Evolutionary conservation across 2,797 vertebrate genomes (phyloP), one percentile per base, ranked within the genome.

Genomic region (Kryptopterus vitreolus): DNA sequence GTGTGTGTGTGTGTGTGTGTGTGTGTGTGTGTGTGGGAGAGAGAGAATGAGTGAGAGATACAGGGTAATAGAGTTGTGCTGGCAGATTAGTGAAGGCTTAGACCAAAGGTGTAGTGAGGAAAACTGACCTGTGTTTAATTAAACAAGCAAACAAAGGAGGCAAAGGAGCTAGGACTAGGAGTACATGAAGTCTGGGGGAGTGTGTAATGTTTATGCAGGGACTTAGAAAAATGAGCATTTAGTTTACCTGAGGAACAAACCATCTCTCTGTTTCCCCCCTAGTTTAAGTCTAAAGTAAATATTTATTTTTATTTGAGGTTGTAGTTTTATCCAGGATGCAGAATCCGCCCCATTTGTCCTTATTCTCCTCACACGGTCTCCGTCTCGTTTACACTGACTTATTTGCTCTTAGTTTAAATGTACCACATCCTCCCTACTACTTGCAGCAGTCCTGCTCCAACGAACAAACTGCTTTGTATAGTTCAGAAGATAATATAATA

Each of bases 91-190:
- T 83, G 77, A 81, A 83, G 79, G 83, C 79, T 81, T 61, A 68
- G 77, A 76, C 68, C 79, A 82, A 57, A 78, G 69, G 79, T 83
- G 74, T 81, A 58, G 65, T 52, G 74, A 80, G 52, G 59, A 85
- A 81, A 81, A 78, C 78, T 84, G 83, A 80, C 81, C 85, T 48
- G 79, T 58, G 77, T 84, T 84, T 81, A 86, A 86, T 83, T 77
- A 86, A 79, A 84, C 69, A 79, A 77, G 76, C 81, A 82, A 84
- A 76, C 78, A 78, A 65, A 65, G 6, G 48, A 80, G 73, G 66
- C 70, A 76, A 71, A 76, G 9, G 46, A 77, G 65, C 69, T 55
- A 73, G 26, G 15, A 53, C 73, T 50, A 38, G 81, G 59, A 76
- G 57, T 65, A 46, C 26, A 43, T 78, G 52, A 77, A 68, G 22